Conservation (phyloP, 2,113 vertebrate species). For the Ornithorhynchus anatinus region DNA sequence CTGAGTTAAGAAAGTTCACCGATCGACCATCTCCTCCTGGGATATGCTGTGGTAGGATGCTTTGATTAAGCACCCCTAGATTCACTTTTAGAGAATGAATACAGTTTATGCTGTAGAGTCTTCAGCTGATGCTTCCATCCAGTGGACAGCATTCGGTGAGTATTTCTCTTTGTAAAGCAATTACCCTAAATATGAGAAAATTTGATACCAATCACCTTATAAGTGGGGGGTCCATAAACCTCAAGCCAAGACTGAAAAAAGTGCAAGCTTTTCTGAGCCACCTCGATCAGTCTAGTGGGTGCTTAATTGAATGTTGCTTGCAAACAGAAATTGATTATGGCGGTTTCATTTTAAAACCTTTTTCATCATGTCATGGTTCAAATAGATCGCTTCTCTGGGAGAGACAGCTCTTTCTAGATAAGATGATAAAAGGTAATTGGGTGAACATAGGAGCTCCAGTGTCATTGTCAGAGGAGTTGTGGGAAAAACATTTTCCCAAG, state of each 20-base stretch:
- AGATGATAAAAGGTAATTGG: slow-evolving; percentile 3
- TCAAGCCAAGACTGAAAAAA: background rate
- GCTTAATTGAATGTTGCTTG: background rate
- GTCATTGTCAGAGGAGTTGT: background rate
- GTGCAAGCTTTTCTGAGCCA: background rate
- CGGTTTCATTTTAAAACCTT: slow-evolving; percentile 11
- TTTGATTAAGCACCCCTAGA: background rate
- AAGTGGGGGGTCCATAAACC: background rate
- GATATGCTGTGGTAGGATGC: background rate
- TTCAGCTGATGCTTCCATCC: background rate
- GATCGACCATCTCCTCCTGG: background rate
- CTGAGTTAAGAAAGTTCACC: background rate
- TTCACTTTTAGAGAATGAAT: background rate
- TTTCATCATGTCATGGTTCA: slow-evolving; percentile 3
- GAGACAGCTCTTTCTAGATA: slow-evolving; percentile 3
- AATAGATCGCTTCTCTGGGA: background rate
- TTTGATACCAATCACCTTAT: background rate
- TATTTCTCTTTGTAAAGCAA: slow-evolving; percentile 18
- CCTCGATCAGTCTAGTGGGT: background rate
- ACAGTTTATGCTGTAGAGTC: slow-evolving; percentile 2
- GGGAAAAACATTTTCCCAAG: background rate
- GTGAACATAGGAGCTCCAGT: background rate
- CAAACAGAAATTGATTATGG: background rate
- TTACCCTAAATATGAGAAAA: background rate
- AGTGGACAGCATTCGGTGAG: slow-evolving; percentile 13